Evolutionary conservation across 1,140 invertebrate genomes (phyloP), one percentile per base, ranked within the genome.

Genomic region (Halotydeus destructor): DNA sequence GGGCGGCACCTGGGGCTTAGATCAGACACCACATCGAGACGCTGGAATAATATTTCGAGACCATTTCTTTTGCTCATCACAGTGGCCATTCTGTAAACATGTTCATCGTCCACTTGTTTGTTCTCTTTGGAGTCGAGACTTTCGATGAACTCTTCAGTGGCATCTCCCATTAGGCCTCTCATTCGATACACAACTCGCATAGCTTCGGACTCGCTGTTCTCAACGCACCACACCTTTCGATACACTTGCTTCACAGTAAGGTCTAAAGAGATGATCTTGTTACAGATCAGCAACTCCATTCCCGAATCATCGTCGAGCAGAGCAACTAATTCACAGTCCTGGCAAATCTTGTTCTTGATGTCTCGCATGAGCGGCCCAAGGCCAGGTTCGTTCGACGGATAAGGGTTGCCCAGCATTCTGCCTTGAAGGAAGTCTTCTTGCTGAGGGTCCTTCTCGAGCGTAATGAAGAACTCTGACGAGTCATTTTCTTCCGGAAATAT

Each of bases 171-270:
- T 19, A 98, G 61, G 3, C 91, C 91, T 48, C 89, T 68, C 86
- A 97, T 96, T 35, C 91, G 72, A 60, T 97, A 98, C n/a, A 97
- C 77, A 5, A 97, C 78, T n/a, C 86, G 70, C 91, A 98, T 97
- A 28, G 76, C 74, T 42, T 85, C 78, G 4, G 75, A 38, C 26
- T 35, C 77, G 26, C 78, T 78, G 30, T 51, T 53, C 47, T 82
- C 79, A 8, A 75, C 69, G 6, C 85, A 64, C 84, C 86, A 93
- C 26, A 56, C 49, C 23, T 52, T 52, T 28, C 46, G 52, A 31
- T 55, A 57, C 18, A 85, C 82, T 53, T 96, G 88, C 60, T 85
- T 86, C 0, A 97, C 88, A 0, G 83, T 79, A 38, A 98, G 63
- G 65, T 97, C 89, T 0, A 97, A 64, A 46, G 81, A 88, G 52